These are phyloP conservation scores for Clarias macrocephalus DNA, from an alignment of 2,113 vertebrate species.

Conservation along the genomic window DNA sequence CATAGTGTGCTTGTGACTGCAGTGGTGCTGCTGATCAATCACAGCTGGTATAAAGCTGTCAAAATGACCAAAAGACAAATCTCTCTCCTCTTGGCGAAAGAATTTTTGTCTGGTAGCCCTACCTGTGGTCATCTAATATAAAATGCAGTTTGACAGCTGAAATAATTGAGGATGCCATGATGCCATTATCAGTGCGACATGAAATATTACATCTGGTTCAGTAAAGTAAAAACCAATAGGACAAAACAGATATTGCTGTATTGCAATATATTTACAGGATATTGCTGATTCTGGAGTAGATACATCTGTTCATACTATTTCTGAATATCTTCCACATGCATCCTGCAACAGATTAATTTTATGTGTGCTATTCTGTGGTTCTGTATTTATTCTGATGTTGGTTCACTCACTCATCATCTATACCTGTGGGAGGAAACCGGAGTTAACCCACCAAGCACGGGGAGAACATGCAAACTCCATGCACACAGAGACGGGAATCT, in stretches of 20 bases:
- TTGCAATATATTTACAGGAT: neutral
- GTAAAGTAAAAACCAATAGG: neutral
- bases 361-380: neutral
- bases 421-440: too few species aligned
- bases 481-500: too few species aligned
- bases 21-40: neutral
- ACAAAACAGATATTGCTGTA: neutral
- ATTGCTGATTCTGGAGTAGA: neutral
- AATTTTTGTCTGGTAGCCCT: neutral
- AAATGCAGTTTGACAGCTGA: neutral
- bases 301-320: neutral
- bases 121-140: neutral
- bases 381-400: neutral
- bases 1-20: neutral
- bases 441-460: too few species aligned
- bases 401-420: too few species aligned
- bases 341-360: neutral
- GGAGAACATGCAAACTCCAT: too few species aligned
- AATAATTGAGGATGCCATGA: constrained; percentile 1
- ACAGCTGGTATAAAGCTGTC: neutral
- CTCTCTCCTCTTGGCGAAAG: neutral
- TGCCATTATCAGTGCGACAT: neutral
- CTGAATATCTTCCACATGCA: neutral
- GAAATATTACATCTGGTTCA: neutral
- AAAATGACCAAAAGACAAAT: neutral